These are phyloP conservation scores for Amiota mariae DNA, from an alignment of 2,888 invertebrate species.

Conservation along the genomic window DNA sequence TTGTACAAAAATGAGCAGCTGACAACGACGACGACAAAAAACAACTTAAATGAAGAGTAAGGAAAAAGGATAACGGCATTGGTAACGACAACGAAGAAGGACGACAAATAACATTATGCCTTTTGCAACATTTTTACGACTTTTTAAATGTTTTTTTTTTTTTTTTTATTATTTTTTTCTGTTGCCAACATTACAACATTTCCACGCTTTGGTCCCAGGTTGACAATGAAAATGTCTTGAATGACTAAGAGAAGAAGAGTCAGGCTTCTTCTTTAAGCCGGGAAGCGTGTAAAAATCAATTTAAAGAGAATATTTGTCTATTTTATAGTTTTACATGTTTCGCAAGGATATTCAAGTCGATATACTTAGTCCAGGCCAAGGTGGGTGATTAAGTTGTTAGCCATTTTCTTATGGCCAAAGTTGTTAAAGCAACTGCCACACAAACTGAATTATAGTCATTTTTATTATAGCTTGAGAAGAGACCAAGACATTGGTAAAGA, in stretches of 20 bases:
- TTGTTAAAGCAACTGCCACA: neutral
- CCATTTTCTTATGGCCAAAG: conserved; percentile 1
- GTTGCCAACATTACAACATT: no score
- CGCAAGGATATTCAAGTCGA: no score
- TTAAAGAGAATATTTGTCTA: conserved; percentile 7
- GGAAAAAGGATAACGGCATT: neutral
- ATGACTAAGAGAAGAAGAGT: neutral
- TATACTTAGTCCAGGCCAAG: no score
- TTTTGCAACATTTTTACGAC: conserved; percentile 59
- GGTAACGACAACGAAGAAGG: neutral
- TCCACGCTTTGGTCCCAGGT: conserved; percentile 3
- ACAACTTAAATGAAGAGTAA: no score
- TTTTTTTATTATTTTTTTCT: conserved; percentile 45
- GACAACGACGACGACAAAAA: conserved; percentile 47
- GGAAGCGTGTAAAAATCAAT: neutral
- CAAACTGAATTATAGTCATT: neutral
- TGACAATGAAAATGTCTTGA: conserved; percentile 1
- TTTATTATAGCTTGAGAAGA: neutral
- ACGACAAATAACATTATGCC: conserved; percentile 22
- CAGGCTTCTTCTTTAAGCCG: no score
- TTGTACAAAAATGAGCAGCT: conserved; percentile 60
- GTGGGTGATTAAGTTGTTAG: conserved; percentile 15
- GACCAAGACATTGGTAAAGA: neutral
- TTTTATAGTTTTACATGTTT: conserved; percentile 1
- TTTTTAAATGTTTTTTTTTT: conserved; percentile 62